Evolutionary conservation across 2,797 vertebrate genomes (phyloP).

Genomic region (Phataginus tricuspis): DNA sequence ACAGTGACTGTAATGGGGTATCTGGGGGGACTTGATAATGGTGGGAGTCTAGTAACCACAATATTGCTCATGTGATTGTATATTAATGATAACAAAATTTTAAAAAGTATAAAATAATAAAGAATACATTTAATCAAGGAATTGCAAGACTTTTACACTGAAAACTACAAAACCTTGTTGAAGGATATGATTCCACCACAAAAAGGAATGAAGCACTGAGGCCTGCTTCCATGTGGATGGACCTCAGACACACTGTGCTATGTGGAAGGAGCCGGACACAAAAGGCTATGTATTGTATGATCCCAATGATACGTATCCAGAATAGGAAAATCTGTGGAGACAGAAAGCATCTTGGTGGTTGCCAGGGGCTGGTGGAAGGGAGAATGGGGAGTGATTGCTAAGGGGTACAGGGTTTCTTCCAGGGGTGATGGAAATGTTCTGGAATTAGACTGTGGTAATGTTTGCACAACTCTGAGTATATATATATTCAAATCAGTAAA

Average conservation of each 20-base stretch:
- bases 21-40: too few relatives aligned
- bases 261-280: neutral
- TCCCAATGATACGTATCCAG: neutral
- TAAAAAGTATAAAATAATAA: neutral
- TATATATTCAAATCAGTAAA: too few relatives aligned
- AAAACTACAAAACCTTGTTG: neutral
- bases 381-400: neutral
- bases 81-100: too few relatives aligned
- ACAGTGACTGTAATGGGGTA: too few relatives aligned
- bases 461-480: neutral
- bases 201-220: neutral
- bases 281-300: neutral
- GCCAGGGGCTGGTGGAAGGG: neutral
- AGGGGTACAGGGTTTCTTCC: neutral
- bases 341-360: neutral
- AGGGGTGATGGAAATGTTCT: neutral
- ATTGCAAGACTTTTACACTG: neutral
- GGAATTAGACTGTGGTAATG: neutral
- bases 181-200: neutral
- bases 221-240: neutral
- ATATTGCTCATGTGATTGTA: too few relatives aligned
- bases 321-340: neutral
- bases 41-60: too few relatives aligned
- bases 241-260: neutral
- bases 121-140: neutral